Percentiles rank a stretch among this genome's conserved stretches.
phyloP scores from a whole-genome alignment of 1,140 invertebrate genomes.

The Cotesia chilonis region DNA sequence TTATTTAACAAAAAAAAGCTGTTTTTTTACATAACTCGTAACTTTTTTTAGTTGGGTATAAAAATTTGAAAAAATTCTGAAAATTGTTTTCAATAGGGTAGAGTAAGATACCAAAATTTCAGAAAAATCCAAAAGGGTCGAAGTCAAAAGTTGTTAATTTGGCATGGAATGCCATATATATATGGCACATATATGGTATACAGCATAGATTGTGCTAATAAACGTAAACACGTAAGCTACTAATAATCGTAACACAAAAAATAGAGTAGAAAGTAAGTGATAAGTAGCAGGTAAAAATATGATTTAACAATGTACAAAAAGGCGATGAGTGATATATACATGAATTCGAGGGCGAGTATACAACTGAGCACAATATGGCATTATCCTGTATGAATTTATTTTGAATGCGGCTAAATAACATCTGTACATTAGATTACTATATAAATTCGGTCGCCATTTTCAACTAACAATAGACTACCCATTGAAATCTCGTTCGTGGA shows the following conservation, averaged over 20 bases:
- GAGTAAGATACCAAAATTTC: too few species aligned
- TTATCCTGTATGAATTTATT: conserved; percentile 52
- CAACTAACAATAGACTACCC: conserved; percentile 55
- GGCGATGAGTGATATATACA: conserved; percentile 40
- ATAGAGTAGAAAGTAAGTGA: too few species aligned
- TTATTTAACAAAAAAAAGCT: background rate
- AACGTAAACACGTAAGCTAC: too few species aligned
- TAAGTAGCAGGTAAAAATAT: conserved; percentile 1
- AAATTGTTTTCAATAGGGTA: too few species aligned
- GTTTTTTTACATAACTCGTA: too few species aligned
- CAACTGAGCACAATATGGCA: conserved; percentile 52
- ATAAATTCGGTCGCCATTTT: conserved; percentile 60
- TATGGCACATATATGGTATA: too few species aligned
- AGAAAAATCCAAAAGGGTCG: too few species aligned
- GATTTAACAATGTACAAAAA: conserved; percentile 3
- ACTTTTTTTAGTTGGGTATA: too few species aligned
- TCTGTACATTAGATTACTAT: conserved; percentile 64
- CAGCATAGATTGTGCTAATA: background rate
- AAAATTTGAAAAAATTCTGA: too few species aligned
- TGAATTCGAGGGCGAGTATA: conserved; percentile 53
- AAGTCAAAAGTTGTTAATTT: too few species aligned
- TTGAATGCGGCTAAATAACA: conserved; percentile 64
- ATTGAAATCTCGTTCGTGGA: conserved; percentile 59
- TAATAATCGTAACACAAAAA: too few species aligned
- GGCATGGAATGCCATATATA: too few species aligned